phyloP scores from a whole-genome alignment of 2,113 vertebrate genomes.

The Poeciliopsis occidentalis region DNA sequence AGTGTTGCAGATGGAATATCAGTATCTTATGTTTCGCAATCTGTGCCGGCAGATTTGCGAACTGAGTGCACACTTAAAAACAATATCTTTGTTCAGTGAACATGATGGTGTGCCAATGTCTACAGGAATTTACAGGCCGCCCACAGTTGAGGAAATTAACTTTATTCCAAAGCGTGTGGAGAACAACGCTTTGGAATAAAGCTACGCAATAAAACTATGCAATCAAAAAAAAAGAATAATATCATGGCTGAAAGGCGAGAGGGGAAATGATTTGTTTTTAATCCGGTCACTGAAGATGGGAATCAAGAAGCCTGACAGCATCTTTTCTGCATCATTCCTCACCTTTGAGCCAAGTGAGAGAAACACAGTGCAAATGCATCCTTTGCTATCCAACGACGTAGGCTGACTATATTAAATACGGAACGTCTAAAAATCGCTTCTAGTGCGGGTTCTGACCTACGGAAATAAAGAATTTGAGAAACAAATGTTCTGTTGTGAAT shows the following conservation, averaged over 20 bases:
- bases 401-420: not conserved
- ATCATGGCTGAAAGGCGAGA: not conserved
- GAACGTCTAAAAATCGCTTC: not conserved
- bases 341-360: too few relatives aligned
- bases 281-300: not conserved
- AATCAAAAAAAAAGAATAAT: not conserved
- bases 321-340: not conserved
- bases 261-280: not conserved
- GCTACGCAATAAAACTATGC: not conserved
- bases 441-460: not conserved
- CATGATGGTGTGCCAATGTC: not conserved
- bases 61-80: conserved; percentile 3
- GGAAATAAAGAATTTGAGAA: not conserved
- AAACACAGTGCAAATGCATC: not conserved
- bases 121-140: conserved; percentile 1
- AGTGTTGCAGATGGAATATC: conserved; percentile 11
- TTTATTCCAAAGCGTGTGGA: not conserved
- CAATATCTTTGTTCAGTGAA: conserved; percentile 1
- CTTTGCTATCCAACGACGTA: not conserved
- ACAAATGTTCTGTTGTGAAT: too few relatives aligned
- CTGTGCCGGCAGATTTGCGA: conserved; percentile 7
- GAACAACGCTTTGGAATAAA: too few relatives aligned
- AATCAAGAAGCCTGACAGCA: not conserved
- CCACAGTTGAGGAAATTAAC: not conserved
- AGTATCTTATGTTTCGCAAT: conserved; percentile 19